phyloP scores from a whole-genome alignment of 2,888 invertebrate genomes.

The Clanis bilineata region DNA sequence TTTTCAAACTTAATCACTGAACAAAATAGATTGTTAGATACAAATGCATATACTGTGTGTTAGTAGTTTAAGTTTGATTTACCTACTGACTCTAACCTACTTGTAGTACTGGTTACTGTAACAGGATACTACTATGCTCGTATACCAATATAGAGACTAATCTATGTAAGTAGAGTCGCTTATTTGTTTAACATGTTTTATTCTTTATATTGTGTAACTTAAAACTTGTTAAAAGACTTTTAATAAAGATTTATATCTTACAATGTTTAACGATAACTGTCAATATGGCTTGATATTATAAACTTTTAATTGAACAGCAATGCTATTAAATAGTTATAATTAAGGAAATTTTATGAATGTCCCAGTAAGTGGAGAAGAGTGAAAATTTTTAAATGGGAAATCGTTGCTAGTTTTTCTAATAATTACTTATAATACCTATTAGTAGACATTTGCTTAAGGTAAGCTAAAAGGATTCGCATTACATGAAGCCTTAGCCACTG shows the following conservation, averaged over 20 bases:
- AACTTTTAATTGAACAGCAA: too few species aligned
- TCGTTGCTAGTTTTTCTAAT: too few species aligned
- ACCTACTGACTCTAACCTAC: conserved; percentile 11
- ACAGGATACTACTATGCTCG: background rate
- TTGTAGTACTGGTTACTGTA: background rate
- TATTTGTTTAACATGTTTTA: background rate
- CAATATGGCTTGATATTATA: too few species aligned
- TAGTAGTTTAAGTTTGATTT: conserved; percentile 15
- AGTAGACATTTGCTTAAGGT: too few species aligned
- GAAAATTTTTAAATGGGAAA: too few species aligned
- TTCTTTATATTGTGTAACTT: background rate
- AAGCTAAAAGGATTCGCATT: too few species aligned
- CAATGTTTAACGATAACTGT: too few species aligned
- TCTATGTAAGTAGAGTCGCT: background rate
- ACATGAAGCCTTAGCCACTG: background rate
- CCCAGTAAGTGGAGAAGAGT: too few species aligned
- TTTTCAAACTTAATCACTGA: background rate
- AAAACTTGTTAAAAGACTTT: background rate
- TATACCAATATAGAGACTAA: background rate
- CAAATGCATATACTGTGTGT: background rate
- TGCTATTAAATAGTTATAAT: too few species aligned
- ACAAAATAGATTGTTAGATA: background rate
- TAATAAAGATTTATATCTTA: background rate
- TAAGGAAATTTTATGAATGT: too few species aligned
- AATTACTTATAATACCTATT: too few species aligned